phyloP scores from a whole-genome alignment of 2,113 vertebrate genomes.

The Erythrolamprus reginae region DNA sequence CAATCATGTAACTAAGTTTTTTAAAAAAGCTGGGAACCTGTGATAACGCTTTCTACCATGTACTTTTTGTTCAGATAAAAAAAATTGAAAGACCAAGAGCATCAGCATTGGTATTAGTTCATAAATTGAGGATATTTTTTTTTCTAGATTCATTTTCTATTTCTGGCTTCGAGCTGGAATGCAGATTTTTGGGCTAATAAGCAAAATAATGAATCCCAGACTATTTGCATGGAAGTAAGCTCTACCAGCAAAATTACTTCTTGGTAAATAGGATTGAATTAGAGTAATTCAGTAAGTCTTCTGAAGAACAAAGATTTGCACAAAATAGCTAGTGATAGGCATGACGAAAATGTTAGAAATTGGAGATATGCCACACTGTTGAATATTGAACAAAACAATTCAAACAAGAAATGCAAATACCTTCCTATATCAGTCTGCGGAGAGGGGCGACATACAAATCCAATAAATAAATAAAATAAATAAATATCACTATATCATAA shows the following conservation, averaged over 20 bases:
- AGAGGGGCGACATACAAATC: too few relatives aligned
- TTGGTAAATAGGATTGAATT: not conserved
- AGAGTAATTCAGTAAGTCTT: constrained; percentile 28
- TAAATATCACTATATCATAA: not conserved
- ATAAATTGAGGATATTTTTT: not conserved
- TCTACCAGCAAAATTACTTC: not conserved
- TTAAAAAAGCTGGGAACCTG: not conserved
- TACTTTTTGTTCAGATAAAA: not conserved
- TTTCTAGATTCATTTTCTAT: not conserved
- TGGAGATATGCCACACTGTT: not conserved
- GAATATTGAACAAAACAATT: rapidly evolving
- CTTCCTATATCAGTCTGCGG: constrained; percentile 14
- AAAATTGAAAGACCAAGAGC: not conserved
- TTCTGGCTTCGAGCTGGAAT: constrained; percentile 15
- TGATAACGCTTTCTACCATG: not conserved
- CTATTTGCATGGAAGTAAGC: not conserved
- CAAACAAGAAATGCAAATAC: constrained; percentile 31
- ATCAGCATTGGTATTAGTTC: not conserved
- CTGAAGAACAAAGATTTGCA: not conserved
- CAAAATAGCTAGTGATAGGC: constrained; percentile 11
- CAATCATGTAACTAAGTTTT: not conserved
- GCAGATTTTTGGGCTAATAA: not conserved
- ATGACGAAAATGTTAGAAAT: not conserved
- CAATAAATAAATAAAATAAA: too few relatives aligned
- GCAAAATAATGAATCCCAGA: not conserved